A percentile compares a stretch with the other conserved stretches of the same genome.
Evolutionary conservation across 2,797 vertebrate genomes (phyloP).

Genomic region (Esox masquinongy): DNA sequence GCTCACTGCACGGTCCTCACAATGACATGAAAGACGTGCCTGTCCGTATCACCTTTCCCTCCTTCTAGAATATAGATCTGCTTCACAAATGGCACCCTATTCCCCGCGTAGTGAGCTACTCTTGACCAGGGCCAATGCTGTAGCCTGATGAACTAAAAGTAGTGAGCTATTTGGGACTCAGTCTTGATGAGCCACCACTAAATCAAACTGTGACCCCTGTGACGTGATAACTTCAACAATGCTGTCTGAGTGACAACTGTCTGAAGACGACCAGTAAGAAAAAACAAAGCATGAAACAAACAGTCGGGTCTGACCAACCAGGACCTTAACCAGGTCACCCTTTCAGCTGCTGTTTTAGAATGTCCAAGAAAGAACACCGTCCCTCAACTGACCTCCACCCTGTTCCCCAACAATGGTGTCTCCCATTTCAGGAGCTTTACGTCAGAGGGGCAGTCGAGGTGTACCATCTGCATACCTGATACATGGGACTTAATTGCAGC

Average conservation of each 20-base stretch:
- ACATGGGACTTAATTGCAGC: constrained; percentile 58
- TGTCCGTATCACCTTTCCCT: background rate
- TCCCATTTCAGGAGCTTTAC: constrained; percentile 68
- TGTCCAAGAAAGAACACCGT: constrained; percentile 48
- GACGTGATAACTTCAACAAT: constrained; percentile 26
- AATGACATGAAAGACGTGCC: constrained; percentile 7
- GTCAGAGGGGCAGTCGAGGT: constrained; percentile 44
- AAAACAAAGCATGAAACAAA: constrained; percentile 48
- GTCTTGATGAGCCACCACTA: background rate
- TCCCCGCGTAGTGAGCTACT: too few species aligned
- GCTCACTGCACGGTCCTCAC: constrained; percentile 7
- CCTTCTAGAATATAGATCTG: background rate
- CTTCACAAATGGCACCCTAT: background rate
- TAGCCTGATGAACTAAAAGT: background rate
- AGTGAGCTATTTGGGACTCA: background rate
- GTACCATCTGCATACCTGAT: constrained; percentile 65
- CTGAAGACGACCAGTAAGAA: constrained; percentile 36
- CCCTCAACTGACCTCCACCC: constrained; percentile 33
- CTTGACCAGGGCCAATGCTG: too few species aligned
- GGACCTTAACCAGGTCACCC: constrained; percentile 41
- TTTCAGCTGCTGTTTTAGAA: constrained; percentile 66
- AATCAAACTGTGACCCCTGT: background rate
- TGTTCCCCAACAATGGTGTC: constrained; percentile 65
- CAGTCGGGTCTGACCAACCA: constrained; percentile 32
- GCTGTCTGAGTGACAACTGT: constrained; percentile 19